Base-by-base conservation (phyloP, 1,140 invertebrate genomes). In the Calycopis cecrops region DNA sequence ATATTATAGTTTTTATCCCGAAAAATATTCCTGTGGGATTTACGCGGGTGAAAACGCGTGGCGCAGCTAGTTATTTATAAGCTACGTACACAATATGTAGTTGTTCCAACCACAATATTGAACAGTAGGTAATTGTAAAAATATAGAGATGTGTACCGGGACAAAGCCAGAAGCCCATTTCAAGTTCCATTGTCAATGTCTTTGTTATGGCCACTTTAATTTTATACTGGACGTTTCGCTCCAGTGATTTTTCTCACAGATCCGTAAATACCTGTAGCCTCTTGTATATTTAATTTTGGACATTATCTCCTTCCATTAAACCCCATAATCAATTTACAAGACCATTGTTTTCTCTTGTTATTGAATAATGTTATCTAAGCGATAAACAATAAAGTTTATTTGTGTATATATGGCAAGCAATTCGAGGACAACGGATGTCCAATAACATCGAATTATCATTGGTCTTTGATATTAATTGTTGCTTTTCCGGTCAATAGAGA, bases 371-470 rank as follows among this genome's bases (percentile, higher is more conserved):
- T 28, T 34, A 42, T 34, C 50, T 62, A 44, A 3, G 16, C 40
- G 42, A 28, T 3, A 35, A 38, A 40, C 42, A 33, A 56, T 65
- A 60, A 38, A 53, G 53, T 53, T 44, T 62, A 50, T 48, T 59
- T 65, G 55, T 35, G 58, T 21, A 52, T 53, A 34, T 58, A 55
- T 56, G 50, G 57, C 61, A 52, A 57, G 35, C 48, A 47, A 28
- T 28, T 28, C 57, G 72, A 78, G 75, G 80, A 73, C 76, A 71
- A 63, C 76, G 80, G 80, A 85, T 82, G 72, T 73, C 67, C 67
- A 76, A 56, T 72, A 65, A 66, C 69, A 62, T 71, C 57, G 67
- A 75, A 77, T 78, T 79, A 71, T 75, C 73, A 67, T 72, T 74
- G 70, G 70, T 74, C 68, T 72, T 72, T 59, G 53, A 52, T 76